Conservation (phyloP, 2,113 vertebrate genomes). For the Herpailurus yagouaroundi region DNA sequence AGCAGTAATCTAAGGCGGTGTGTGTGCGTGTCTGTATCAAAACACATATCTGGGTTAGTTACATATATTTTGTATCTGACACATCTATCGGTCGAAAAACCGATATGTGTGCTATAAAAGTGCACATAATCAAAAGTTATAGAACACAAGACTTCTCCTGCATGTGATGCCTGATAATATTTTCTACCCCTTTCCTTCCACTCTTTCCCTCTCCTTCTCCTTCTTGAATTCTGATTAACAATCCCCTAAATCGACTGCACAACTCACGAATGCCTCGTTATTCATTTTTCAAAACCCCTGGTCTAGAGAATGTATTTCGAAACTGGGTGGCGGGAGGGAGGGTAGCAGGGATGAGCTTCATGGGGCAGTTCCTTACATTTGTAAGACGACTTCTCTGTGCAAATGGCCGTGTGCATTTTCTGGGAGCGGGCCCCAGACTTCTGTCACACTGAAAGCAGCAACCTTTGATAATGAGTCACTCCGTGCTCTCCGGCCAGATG, state of each 20-base stretch:
- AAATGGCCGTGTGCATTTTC: background rate
- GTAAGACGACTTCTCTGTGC: no score
- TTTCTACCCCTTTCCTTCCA: background rate
- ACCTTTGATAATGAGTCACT: background rate
- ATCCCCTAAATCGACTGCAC: background rate
- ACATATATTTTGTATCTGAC: background rate
- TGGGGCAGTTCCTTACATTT: background rate
- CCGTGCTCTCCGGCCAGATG: background rate
- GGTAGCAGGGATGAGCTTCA: background rate
- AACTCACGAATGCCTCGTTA: background rate
- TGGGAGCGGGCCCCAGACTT: background rate
- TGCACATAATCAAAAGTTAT: background rate
- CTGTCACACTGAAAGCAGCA: background rate
- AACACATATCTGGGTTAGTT: background rate
- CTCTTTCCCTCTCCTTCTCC: background rate
- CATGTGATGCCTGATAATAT: accelerated
- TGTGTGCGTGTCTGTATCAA: background rate
- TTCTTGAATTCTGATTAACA: background rate
- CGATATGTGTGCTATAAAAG: background rate
- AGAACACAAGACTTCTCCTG: background rate
- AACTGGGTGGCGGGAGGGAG: no score
- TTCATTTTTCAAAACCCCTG: background rate
- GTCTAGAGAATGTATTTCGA: background rate
- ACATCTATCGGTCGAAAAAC: no score
- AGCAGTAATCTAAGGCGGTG: background rate